Conservation (phyloP, 1,140 invertebrate genomes). For the Philopotamus ludificatus region DNA sequence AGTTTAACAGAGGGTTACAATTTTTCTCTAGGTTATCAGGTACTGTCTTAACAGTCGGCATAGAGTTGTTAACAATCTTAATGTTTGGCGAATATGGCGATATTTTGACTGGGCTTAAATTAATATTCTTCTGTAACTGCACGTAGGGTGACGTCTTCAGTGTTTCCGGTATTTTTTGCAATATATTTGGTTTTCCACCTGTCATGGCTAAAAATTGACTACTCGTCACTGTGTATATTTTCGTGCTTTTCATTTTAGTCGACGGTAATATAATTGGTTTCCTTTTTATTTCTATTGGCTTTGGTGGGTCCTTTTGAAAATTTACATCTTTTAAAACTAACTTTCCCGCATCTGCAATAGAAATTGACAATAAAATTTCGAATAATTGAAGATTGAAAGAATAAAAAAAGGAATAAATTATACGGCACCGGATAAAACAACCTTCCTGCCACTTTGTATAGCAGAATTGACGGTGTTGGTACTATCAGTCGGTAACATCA, state of each 20-base stretch:
- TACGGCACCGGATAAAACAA: slow-evolving; percentile 76
- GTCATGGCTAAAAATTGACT: slow-evolving; percentile 39
- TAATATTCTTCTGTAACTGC: slow-evolving; percentile 35
- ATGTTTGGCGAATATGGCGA: slow-evolving; percentile 18
- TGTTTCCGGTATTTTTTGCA: slow-evolving; percentile 34
- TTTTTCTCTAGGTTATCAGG: slow-evolving; percentile 10
- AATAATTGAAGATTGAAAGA: slow-evolving; percentile 17
- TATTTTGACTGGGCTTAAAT: slow-evolving; percentile 27
- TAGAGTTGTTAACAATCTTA: slow-evolving; percentile 32
- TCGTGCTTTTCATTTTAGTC: slow-evolving; percentile 37
- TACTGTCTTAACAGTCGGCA: slow-evolving; percentile 23
- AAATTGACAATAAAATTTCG: slow-evolving; percentile 13
- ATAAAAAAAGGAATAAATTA: slow-evolving; percentile 13
- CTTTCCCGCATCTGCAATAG: slow-evolving; percentile 72
- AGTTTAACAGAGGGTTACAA: background rate
- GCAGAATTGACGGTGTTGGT: slow-evolving; percentile 72
- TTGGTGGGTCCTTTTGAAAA: slow-evolving; percentile 33
- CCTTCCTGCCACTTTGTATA: slow-evolving; percentile 75
- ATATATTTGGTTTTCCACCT: slow-evolving; percentile 36
- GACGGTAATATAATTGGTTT: slow-evolving; percentile 34
- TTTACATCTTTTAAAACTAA: slow-evolving; percentile 62
- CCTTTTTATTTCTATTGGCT: slow-evolving; percentile 40
- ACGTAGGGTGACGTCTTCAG: slow-evolving; percentile 34
- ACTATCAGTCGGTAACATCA: slow-evolving; percentile 73
- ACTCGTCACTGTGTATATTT: slow-evolving; percentile 39